Conservation (phyloP, 1,140 invertebrate genomes). For the Parapsyche elsis region DNA sequence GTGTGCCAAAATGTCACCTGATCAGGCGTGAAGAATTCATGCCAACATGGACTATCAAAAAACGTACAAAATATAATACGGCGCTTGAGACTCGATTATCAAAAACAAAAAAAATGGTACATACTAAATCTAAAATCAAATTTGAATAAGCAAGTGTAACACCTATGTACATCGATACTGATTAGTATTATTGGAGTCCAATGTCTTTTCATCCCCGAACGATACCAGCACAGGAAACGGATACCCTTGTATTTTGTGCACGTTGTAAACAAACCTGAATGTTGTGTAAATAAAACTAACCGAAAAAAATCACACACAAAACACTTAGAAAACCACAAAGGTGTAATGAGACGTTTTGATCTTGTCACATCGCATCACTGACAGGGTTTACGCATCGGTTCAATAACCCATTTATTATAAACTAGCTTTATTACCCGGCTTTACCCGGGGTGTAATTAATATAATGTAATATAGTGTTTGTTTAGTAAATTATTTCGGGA, state of each 20-base stretch:
- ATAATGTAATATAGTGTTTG: no score
- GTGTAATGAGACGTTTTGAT: constrained; percentile 36
- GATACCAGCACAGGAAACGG: constrained; percentile 7
- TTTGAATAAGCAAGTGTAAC: no score
- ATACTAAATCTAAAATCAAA: no score
- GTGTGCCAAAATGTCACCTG: constrained; percentile 22
- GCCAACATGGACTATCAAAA: not conserved
- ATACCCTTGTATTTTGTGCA: constrained; percentile 20
- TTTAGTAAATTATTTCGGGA: no score
- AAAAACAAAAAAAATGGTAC: no score
- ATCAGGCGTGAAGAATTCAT: constrained; percentile 30
- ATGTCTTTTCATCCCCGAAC: not conserved
- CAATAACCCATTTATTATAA: no score
- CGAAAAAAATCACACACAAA: not conserved
- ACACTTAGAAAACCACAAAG: constrained; percentile 41
- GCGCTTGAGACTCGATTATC: not conserved
- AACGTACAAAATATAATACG: constrained; percentile 10
- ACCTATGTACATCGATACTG: no score
- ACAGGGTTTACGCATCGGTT: not conserved
- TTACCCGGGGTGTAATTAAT: no score
- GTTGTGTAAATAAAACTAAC: constrained; percentile 39
- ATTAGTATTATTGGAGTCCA: no score
- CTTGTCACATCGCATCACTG: constrained; percentile 13
- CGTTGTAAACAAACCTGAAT: constrained; percentile 33
- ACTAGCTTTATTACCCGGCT: no score